Conservation (phyloP, 2,888 invertebrate species). For the Venusia cambrica region DNA sequence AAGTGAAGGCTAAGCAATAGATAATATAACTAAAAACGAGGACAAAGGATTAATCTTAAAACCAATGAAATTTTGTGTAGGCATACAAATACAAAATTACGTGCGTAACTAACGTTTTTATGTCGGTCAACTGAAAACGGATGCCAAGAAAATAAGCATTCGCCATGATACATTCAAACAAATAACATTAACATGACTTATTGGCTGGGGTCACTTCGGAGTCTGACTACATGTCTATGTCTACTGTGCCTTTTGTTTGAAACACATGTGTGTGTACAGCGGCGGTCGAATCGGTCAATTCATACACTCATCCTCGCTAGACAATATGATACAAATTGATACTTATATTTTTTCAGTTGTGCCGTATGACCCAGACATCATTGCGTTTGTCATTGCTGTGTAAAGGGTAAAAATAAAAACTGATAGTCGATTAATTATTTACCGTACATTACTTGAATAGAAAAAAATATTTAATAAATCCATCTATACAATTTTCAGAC, state of each 20-base stretch:
- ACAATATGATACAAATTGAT: conserved; percentile 40
- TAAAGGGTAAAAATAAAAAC: conserved; percentile 27
- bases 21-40: too few species aligned
- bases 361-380: conserved; percentile 53
- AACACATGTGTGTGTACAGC: conserved; percentile 51
- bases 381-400: conserved; percentile 41
- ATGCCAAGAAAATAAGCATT: conserved; percentile 22
- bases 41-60: too few species aligned
- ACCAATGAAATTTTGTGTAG: too few species aligned
- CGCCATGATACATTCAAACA: conserved; percentile 7
- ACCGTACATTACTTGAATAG: neutral
- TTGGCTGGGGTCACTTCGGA: conserved; percentile 46
- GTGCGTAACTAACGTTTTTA: conserved; percentile 7
- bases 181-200: conserved; percentile 16
- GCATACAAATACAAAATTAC: neutral
- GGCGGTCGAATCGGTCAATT: conserved; percentile 66
- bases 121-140: conserved; percentile 9
- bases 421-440: conserved; percentile 12
- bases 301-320: conserved; percentile 25
- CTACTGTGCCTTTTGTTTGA: conserved; percentile 30
- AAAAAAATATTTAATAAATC: too few species aligned
- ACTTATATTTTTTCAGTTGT: conserved; percentile 57
- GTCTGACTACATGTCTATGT: conserved; percentile 24
- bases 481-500: too few species aligned
- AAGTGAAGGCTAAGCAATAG: too few species aligned